phyloP scores from a whole-genome alignment of 2,797 vertebrate species.

The Darevskia mixta region DNA sequence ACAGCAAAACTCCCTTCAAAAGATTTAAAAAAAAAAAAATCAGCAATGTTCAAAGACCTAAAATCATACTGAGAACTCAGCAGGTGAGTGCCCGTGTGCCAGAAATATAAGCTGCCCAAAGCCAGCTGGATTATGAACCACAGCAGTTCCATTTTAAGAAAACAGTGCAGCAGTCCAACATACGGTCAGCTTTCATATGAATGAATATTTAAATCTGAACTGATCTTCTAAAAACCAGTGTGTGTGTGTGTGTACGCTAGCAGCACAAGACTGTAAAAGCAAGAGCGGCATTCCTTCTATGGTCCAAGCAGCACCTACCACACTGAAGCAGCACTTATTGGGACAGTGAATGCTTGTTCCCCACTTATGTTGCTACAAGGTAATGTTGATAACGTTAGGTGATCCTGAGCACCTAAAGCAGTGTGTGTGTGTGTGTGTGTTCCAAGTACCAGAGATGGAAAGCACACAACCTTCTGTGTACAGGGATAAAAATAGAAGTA shows the following conservation, averaged over 20 bases:
- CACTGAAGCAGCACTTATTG: background rate
- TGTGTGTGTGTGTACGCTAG: background rate
- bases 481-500: background rate
- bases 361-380: background rate
- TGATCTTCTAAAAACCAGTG: background rate
- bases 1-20: background rate
- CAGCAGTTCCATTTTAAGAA: background rate
- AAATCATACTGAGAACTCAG: background rate
- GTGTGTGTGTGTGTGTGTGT: background rate
- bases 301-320: too few relatives aligned
- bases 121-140: background rate
- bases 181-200: conserved; percentile 26
- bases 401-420: background rate
- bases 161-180: background rate
- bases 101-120: conserved; percentile 21
- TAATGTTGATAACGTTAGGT: background rate
- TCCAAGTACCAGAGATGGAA: background rate
- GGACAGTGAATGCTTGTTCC: background rate
- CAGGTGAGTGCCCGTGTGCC: background rate
- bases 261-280: background rate
- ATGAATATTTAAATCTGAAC: conserved; percentile 19
- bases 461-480: background rate
- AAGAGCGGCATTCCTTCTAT: background rate
- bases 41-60: background rate
- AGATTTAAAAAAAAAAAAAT: too few relatives aligned